Percentiles rank a stretch among this genome's conserved stretches.
phyloP scores from a whole-genome alignment of 64 coral and sea anemone species.

The Stichodactyla helianthus region DNA sequence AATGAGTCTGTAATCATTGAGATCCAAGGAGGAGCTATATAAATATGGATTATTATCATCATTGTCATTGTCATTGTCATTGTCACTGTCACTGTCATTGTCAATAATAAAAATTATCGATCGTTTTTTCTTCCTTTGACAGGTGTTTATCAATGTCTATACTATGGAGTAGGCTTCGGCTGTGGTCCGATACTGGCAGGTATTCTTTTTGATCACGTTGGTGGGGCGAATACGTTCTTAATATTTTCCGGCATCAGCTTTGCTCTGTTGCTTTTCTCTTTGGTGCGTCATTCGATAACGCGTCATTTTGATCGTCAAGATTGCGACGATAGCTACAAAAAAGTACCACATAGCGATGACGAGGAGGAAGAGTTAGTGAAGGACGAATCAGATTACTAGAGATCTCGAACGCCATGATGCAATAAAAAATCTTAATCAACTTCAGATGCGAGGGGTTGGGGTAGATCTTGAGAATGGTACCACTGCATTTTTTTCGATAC shows the following conservation, averaged over 20 bases:
- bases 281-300: slow-evolving; percentile 9
- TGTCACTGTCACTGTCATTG: no score
- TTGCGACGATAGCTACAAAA: not conserved
- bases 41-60: no score
- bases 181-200: slow-evolving; percentile 22
- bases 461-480: no score
- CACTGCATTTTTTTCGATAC: no score
- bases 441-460: no score
- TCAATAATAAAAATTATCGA: not conserved
- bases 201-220: slow-evolving; percentile 8
- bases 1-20: no score
- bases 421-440: no score
- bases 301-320: slow-evolving; percentile 17
- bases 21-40: no score
- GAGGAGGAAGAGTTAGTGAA: not conserved
- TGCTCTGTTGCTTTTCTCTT: slow-evolving; percentile 14
- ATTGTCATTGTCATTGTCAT: no score
- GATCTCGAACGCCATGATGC: not conserved
- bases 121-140: not conserved
- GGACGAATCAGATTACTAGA: slow-evolving; percentile 18
- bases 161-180: slow-evolving; percentile 33
- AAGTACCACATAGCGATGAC: not conserved
- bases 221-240: slow-evolving; percentile 18
- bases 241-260: slow-evolving; percentile 18
- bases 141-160: slow-evolving; percentile 29